These are phyloP conservation scores for Cryptoleucopteryx plumbea DNA, from an alignment of 2,113 vertebrate species.

Conservation along the genomic window DNA sequence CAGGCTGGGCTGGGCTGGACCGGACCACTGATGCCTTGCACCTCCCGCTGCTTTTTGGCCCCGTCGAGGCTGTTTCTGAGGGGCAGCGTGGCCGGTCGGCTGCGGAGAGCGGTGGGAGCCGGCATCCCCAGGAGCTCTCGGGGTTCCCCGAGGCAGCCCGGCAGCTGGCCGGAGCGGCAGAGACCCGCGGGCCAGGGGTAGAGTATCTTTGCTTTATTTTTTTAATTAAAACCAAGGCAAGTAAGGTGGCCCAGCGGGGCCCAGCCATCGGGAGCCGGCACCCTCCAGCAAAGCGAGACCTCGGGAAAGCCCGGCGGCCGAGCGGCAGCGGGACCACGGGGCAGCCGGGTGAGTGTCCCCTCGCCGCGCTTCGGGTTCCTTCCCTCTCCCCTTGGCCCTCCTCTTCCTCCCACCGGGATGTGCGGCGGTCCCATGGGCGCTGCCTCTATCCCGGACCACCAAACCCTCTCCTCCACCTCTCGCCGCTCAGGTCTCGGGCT, in stretches of 20 bases:
- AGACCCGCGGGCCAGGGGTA: not conserved
- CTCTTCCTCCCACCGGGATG: not conserved
- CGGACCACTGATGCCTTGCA: not conserved
- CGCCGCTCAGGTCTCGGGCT: not conserved
- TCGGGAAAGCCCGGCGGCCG: not conserved
- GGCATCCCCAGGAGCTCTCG: not conserved
- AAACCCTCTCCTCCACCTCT: not conserved
- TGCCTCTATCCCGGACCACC: rapidly evolving
- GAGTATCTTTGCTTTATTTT: not conserved
- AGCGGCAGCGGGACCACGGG: not conserved
- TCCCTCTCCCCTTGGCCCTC: not conserved
- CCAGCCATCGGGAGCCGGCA: not conserved
- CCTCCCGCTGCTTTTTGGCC: not conserved
- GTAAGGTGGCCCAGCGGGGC: not conserved
- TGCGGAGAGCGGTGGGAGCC: not conserved
- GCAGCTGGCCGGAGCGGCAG: not conserved
- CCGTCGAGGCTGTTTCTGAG: not conserved
- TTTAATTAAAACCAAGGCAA: constrained; percentile 27
- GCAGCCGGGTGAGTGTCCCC: constrained; percentile 33
- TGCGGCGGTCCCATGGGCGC: rapidly evolving
- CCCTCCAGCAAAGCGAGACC: not conserved
- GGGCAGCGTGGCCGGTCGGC: not conserved
- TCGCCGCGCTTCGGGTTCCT: rapidly evolving
- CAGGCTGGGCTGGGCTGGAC: not conserved
- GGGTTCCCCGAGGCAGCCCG: not conserved